These are phyloP conservation scores for Calliphora vomitoria DNA, from an alignment of 2,888 invertebrate species.

Conservation along the genomic window DNA sequence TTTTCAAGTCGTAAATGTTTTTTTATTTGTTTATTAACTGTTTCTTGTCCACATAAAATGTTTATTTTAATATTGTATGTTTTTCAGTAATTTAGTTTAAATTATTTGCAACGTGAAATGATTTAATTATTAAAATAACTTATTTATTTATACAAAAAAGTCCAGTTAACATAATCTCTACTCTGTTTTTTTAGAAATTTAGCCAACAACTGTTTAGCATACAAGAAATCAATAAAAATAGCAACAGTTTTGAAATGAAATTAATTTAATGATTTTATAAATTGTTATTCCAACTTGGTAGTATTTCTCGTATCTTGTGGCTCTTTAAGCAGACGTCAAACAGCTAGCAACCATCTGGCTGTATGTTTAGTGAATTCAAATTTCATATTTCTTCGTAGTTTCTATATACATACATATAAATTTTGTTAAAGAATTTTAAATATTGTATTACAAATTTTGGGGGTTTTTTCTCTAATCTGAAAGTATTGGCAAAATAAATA, in stretches of 20 bases:
- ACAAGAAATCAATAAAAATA: neutral
- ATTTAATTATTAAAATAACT: neutral
- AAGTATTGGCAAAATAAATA: conserved; percentile 7
- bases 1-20: neutral
- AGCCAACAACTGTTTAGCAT: neutral
- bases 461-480: conserved; percentile 1
- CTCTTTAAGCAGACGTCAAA: neutral
- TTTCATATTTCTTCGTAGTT: neutral
- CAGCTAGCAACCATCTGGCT: neutral
- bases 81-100: neutral
- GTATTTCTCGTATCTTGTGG: neutral
- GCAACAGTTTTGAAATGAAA: neutral
- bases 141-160: conserved; percentile 10
- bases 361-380: conserved; percentile 7
- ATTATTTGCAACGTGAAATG: conserved; percentile 2
- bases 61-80: neutral
- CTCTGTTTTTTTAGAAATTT: conserved; percentile 3
- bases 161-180: neutral
- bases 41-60: too few relatives aligned
- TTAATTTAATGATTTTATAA: neutral
- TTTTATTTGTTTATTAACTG: neutral
- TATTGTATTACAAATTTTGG: conserved; percentile 19
- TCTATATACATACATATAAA: too few relatives aligned
- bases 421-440: conserved; percentile 1
- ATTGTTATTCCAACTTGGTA: conserved; percentile 24